These are phyloP conservation scores for Pinna nobilis DNA, from an alignment of 1,140 invertebrate species.

Conservation along the genomic window DNA sequence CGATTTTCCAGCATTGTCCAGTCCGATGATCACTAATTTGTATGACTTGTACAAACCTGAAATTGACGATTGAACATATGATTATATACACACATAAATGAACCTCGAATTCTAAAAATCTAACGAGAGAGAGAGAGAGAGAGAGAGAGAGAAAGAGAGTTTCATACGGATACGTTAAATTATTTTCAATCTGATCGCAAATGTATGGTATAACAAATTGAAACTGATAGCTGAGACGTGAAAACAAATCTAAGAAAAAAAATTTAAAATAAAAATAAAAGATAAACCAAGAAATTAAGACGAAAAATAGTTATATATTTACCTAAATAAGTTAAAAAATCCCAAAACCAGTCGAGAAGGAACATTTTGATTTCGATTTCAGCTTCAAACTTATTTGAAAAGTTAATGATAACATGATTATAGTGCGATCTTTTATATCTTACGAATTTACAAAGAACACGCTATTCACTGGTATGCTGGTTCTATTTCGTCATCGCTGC, in stretches of 20 bases:
- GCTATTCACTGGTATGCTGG: too few relatives aligned
- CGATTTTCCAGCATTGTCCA: conserved; percentile 90
- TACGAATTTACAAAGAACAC: too few relatives aligned
- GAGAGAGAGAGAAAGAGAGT: too few relatives aligned
- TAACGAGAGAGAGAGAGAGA: too few relatives aligned
- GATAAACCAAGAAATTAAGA: neutral
- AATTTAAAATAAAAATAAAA: neutral
- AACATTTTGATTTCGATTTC: conserved; percentile 17
- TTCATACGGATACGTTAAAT: too few relatives aligned
- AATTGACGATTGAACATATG: neutral
- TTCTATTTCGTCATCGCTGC: too few relatives aligned
- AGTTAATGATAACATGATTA: too few relatives aligned
- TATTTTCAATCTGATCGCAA: too few relatives aligned
- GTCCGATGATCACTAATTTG: conserved; percentile 50
- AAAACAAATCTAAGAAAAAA: neutral
- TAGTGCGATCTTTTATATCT: too few relatives aligned
- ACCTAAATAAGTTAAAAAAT: conserved; percentile 30
- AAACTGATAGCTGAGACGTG: neutral
- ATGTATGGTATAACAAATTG: too few relatives aligned
- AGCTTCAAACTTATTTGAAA: neutral
- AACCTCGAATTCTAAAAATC: too few relatives aligned
- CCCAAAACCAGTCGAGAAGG: conserved; percentile 25
- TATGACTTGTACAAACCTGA: conserved; percentile 45
- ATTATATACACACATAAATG: too few relatives aligned
- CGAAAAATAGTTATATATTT: neutral